Evolutionary conservation across 2,888 invertebrate genomes (phyloP), one percentile per base, ranked within the genome.

Genomic region (Microctonus hyperodae): DNA sequence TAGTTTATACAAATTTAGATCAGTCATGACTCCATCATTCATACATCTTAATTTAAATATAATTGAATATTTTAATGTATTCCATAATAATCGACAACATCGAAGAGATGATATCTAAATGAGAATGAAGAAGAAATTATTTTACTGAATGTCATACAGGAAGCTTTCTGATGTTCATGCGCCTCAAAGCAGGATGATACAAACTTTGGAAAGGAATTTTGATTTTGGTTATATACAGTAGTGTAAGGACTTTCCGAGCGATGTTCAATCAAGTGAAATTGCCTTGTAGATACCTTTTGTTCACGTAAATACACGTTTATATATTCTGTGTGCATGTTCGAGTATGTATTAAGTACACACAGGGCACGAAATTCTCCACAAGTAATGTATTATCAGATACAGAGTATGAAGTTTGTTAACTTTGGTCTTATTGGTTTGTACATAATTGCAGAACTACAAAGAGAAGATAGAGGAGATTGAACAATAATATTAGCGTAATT

Each of bases 391-490:
- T n/a, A 6, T 16, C 7, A 16, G 3, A n/a, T 57, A 65, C 69
- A 70, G 73, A 50, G 73, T 76, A 77, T 78, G 72, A 75, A 80
- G 76, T 80, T 80, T 77, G 76, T 76, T 76, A 78, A 80, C 78
- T 81, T 76, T 79, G 76, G 80, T 78, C 73, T 68, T 64, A 71
- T 67, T 55, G 37, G n/a, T 33, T 13, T 7, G 31, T 28, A n/a
- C n/a, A 10, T 28, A 11, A 35, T 16, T 13, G 16, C 16, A 55
- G n/a, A 31, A 7, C n/a, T n/a, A 23, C 25, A 60, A 44, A 16
- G 16, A 44, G 16, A 44, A 16, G 44, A 20, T 16, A 0, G 16
- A 16, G 16, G 16, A 40, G 7, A 6, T 3, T 7, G 20, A 44
- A 44, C 44, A 44, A 5, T n/a, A 7, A 44, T 16, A 44, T 44